Evolutionary conservation across 2,797 vertebrate species (phyloP).

Genomic region (Aratinga solstitialis): DNA sequence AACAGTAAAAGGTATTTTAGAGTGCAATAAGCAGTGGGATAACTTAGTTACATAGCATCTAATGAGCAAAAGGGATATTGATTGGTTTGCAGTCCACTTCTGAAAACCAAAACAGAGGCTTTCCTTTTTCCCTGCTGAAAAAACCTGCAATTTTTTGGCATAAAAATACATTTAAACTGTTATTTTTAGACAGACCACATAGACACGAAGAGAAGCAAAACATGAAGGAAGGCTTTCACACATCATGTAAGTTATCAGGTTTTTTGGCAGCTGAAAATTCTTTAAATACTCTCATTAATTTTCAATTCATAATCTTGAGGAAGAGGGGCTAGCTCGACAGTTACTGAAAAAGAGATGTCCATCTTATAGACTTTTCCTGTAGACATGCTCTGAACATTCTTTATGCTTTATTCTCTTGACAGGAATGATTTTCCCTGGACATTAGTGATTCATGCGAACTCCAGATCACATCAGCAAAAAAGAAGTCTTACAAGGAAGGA

Average conservation of each 20-base stretch:
- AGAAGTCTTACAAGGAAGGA: neutral
- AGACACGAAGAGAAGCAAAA: neutral
- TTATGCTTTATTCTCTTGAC: neutral
- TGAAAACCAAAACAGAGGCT: neutral
- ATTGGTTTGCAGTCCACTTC: neutral
- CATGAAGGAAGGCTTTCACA: neutral
- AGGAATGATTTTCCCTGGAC: neutral
- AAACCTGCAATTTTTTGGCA: neutral
- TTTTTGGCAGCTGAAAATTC: neutral
- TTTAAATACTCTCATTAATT: neutral
- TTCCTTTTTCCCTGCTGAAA: neutral
- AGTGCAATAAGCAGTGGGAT: neutral
- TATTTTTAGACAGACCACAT: neutral
- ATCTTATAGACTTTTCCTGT: neutral
- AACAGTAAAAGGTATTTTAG: neutral
- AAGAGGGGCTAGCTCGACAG: neutral
- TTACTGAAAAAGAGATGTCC: neutral
- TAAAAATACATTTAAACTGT: neutral
- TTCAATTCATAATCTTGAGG: neutral
- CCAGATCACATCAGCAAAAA: neutral
- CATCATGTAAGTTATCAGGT: neutral
- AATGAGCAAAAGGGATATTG: neutral
- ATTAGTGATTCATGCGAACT: neutral
- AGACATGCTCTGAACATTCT: neutral
- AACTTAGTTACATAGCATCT: neutral